phyloP scores from a whole-genome alignment of 2,888 invertebrate species.

The Tiliacea citrago region DNA sequence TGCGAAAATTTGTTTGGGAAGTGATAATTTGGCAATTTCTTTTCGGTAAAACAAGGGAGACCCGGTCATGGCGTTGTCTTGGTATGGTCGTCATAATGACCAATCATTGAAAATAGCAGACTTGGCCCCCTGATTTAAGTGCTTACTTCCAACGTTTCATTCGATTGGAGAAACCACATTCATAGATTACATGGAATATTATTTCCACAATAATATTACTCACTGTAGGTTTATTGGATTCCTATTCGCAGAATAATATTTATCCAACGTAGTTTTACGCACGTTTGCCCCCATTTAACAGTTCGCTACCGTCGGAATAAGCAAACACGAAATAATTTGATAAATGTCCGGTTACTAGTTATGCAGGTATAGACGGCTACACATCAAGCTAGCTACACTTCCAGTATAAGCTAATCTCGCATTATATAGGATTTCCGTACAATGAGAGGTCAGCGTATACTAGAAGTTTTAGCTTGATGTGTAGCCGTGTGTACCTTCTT shows the following conservation, averaged over 20 bases:
- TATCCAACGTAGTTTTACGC: slow-evolving; percentile 21
- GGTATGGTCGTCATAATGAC: no score
- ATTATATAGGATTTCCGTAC: no score
- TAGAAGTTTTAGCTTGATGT: no score
- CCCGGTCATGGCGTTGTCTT: no score
- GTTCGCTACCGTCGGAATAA: slow-evolving; percentile 1
- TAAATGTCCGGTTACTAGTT: not conserved
- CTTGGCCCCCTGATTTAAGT: not conserved
- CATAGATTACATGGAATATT: not conserved
- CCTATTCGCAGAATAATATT: slow-evolving; percentile 3
- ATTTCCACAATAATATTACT: not conserved
- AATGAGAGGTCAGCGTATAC: no score
- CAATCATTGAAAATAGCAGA: no score
- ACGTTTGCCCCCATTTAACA: slow-evolving; percentile 8
- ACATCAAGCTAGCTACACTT: no score
- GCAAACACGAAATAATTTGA: not conserved
- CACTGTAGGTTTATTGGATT: not conserved
- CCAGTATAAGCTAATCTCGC: no score
- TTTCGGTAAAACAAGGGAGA: no score
- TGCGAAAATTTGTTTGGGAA: no score
- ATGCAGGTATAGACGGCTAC: not conserved
- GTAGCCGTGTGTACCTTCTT: not conserved
- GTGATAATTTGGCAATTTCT: no score
- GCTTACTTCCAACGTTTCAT: not conserved
- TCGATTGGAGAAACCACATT: not conserved